These are phyloP conservation scores for Agonopterix heracliana DNA, from an alignment of 2,888 invertebrate species.

Conservation along the genomic window DNA sequence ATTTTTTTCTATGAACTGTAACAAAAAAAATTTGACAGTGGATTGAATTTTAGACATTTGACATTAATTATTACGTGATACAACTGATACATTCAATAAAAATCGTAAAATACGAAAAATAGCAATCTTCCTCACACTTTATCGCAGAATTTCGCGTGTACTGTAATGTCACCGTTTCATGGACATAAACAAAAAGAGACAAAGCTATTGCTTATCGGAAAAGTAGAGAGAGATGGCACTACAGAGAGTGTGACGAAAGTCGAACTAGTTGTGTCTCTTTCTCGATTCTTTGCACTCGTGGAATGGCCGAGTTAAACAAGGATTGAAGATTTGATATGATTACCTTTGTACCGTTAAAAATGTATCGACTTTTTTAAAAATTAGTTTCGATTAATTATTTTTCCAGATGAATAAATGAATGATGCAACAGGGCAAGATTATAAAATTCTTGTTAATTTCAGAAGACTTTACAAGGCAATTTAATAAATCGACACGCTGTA, in stretches of 20 bases:
- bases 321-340: background rate
- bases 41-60: background rate
- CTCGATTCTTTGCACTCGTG: conserved; percentile 19
- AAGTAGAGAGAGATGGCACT: conserved; percentile 40
- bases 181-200: conserved; percentile 66
- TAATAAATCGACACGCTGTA: too few species aligned
- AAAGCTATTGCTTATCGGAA: conserved; percentile 44
- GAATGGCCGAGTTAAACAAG: conserved; percentile 5
- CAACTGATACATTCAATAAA: too few species aligned
- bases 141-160: conserved; percentile 40
- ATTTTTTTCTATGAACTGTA: conserved; percentile 13
- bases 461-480: too few species aligned
- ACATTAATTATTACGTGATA: background rate
- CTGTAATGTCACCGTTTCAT: conserved; percentile 53
- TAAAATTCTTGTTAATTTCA: too few species aligned
- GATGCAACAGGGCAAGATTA: too few species aligned
- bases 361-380: too few species aligned
- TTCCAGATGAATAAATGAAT: too few species aligned
- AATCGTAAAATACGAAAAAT: too few species aligned
- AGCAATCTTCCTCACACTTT: background rate
- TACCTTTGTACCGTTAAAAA: background rate
- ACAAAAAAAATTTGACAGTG: background rate
- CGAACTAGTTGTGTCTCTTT: conserved; percentile 36
- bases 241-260: conserved; percentile 33
- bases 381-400: too few species aligned